Conservation (phyloP, 2,113 vertebrate species). For the Malurus alboscapulatus region DNA sequence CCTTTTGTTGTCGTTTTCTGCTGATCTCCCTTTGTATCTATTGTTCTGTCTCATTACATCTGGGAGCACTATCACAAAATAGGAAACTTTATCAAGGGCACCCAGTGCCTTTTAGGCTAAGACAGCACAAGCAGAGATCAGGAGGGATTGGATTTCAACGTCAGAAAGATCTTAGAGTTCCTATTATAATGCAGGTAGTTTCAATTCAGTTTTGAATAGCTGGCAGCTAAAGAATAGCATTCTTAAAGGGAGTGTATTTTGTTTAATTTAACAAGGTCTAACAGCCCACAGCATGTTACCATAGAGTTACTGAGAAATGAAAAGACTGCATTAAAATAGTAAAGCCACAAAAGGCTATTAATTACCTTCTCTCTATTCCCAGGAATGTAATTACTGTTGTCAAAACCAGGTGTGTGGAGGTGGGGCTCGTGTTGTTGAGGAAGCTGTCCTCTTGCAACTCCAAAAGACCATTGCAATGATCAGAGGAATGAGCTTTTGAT, state of each 20-base stretch:
- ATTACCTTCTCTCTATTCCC: conserved; percentile 44
- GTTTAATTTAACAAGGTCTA: conserved; percentile 69
- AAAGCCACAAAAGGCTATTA: conserved; percentile 60
- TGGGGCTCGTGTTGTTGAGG: not conserved
- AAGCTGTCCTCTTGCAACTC: not conserved
- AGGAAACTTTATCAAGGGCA: conserved; percentile 61
- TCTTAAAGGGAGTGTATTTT: conserved; percentile 60
- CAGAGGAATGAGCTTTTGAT: conserved; percentile 42
- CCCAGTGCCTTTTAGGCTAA: conserved; percentile 43
- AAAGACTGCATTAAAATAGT: conserved; percentile 58
- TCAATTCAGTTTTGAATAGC: conserved; percentile 60
- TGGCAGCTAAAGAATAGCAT: conserved; percentile 63
- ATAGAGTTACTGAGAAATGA: conserved; percentile 43
- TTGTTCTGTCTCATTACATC: conserved; percentile 58
- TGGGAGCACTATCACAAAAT: conserved; percentile 37
- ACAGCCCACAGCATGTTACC: conserved; percentile 60
- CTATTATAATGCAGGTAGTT: conserved; percentile 55
- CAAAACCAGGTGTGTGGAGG: conserved; percentile 30
- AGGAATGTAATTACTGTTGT: conserved; percentile 63
- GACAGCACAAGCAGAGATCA: conserved; percentile 48
- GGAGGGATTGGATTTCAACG: conserved; percentile 55
- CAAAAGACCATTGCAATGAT: not conserved
- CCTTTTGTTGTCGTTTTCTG: conserved; percentile 55
- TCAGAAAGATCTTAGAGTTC: conserved; percentile 58
- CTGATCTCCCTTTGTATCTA: conserved; percentile 41